Conservation (phyloP, 2,113 vertebrate genomes). For the Bujurquina vittata region DNA sequence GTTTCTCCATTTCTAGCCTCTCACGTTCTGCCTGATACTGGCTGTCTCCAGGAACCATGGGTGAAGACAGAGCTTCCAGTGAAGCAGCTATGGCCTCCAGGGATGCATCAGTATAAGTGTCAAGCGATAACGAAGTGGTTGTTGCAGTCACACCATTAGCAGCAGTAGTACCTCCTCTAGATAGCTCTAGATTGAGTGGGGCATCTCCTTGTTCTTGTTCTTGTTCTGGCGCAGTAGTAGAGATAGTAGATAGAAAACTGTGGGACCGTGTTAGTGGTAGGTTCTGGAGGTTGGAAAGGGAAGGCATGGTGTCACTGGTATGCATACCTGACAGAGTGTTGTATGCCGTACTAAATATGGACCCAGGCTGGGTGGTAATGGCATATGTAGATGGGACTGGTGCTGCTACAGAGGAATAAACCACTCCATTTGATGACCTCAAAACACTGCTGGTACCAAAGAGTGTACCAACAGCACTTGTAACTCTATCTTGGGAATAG, state of each 20-base stretch:
- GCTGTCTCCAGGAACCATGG: conserved; percentile 88
- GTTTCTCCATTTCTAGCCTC: conserved; percentile 94
- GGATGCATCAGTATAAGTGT: conserved; percentile 87
- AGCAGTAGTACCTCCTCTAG: conserved; percentile 75
- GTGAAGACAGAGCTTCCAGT: conserved; percentile 83
- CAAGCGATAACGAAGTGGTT: conserved; percentile 84
- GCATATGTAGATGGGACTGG: conserved; percentile 94
- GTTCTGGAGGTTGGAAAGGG: conserved; percentile 87
- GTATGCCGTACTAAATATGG: conserved; percentile 92
- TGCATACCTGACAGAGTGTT: conserved; percentile 89
- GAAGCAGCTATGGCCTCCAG: conserved; percentile 89
- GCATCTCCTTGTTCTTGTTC: conserved; percentile 79
- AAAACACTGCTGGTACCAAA: conserved; percentile 90
- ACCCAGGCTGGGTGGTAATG: conserved; percentile 97
- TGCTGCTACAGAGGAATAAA: conserved; percentile 96
- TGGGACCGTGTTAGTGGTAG: conserved; percentile 90
- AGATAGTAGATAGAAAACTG: conserved; percentile 89
- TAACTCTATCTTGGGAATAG: conserved; percentile 89
- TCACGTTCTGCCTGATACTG: conserved; percentile 94
- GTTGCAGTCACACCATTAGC: conserved; percentile 74
- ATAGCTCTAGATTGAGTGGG: conserved; percentile 83
- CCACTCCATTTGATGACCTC: conserved; percentile 94
- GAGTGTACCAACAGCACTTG: conserved; percentile 81
- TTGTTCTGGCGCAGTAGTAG: conserved; percentile 81
- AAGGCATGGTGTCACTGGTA: conserved; percentile 87